A percentile compares a stretch with the other conserved stretches of the same genome.
These are phyloP conservation scores for Ceyx margarethae DNA, from an alignment of 2,113 vertebrate species.

Conservation along the genomic window DNA sequence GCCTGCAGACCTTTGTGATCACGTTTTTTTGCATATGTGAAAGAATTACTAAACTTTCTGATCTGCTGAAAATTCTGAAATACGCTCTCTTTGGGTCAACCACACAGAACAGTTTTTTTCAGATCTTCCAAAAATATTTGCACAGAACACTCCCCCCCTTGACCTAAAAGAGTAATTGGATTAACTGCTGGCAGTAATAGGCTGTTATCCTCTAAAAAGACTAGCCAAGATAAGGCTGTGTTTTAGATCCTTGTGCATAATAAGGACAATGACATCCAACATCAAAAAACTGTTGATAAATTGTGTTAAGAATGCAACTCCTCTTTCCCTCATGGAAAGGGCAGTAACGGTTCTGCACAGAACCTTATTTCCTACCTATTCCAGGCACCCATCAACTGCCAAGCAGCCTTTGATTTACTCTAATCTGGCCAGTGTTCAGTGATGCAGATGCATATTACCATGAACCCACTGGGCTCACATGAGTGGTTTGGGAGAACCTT, in stretches of 20 bases:
- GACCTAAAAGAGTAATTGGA: conserved; percentile 60
- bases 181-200: conserved; percentile 30
- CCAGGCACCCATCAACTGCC: neutral
- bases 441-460: neutral
- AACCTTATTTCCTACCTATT: neutral
- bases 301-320: neutral
- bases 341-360: neutral
- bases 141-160: neutral
- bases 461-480: fast-evolving
- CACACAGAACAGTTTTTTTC: neutral
- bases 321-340: neutral
- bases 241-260: neutral
- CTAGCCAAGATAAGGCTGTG: conserved; percentile 19
- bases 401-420: neutral
- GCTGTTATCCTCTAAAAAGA: conserved; percentile 24
- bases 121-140: conserved; percentile 26
- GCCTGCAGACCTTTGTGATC: neutral
- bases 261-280: neutral
- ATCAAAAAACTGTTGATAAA: neutral
- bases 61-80: neutral
- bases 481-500: neutral
- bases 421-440: neutral
- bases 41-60: neutral
- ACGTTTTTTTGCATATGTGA: fast-evolving
- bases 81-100: neutral